Evolutionary conservation across 2,113 vertebrate genomes (phyloP).

Genomic region (Varanus salvator): DNA sequence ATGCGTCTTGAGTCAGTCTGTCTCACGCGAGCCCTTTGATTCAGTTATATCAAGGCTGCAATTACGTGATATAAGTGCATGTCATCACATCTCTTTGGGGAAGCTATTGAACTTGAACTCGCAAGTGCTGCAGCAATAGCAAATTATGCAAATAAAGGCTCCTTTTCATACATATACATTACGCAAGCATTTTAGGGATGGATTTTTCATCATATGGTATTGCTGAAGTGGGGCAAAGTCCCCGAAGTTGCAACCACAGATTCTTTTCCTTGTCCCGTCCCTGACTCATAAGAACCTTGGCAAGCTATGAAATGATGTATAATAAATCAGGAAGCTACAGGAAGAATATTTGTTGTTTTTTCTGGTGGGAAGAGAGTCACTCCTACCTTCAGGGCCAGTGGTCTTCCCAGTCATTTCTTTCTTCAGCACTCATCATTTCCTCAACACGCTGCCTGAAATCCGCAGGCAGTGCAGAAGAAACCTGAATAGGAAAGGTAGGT

Average conservation of each 20-base stretch:
- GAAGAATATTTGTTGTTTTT: not conserved
- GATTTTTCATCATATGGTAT: not conserved
- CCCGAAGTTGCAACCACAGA: not conserved
- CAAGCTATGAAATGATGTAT: not conserved
- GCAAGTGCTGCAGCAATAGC: constrained; percentile 24
- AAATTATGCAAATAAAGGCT: constrained; percentile 61
- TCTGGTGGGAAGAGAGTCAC: not conserved
- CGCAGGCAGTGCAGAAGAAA: too few relatives aligned
- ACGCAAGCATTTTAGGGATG: not conserved
- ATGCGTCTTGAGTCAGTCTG: not conserved
- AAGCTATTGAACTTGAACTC: constrained; percentile 25
- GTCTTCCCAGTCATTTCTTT: not conserved
- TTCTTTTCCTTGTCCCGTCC: not conserved
- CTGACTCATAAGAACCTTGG: not conserved
- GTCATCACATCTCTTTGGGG: constrained; percentile 4
- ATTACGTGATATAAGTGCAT: not conserved
- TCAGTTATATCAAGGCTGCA: not conserved
- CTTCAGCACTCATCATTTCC: not conserved
- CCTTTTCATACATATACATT: not conserved
- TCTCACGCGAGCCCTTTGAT: not conserved
- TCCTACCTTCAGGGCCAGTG: not conserved
- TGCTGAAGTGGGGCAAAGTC: not conserved
- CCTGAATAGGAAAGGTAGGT: not conserved
- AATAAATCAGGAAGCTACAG: constrained; percentile 23
- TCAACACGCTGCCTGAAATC: not conserved